phyloP scores from a whole-genome alignment of 1,140 invertebrate species.

The Drosophila funebris region DNA sequence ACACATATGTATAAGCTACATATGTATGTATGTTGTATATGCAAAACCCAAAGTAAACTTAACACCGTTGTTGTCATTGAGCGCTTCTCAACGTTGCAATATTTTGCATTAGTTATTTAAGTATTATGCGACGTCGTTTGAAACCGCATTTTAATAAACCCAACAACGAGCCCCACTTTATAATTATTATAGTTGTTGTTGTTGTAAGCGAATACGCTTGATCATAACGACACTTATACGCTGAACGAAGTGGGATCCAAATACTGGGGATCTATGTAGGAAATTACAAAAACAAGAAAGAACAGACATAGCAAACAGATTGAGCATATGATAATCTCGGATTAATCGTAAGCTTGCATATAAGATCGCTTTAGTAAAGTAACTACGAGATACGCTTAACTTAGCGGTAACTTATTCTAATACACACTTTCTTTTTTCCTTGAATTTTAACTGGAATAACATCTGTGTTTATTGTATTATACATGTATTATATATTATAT shows the following conservation, averaged over 20 bases:
- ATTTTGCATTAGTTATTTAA: slow-evolving; percentile 78
- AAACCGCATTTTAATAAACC: slow-evolving; percentile 74
- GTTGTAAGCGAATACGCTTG: slow-evolving; percentile 51
- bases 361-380: no score
- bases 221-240: slow-evolving; percentile 35
- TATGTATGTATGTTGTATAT: slow-evolving; percentile 20
- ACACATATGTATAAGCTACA: not conserved
- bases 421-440: no score
- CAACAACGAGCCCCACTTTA: slow-evolving; percentile 48
- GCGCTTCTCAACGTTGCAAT: slow-evolving; percentile 35
- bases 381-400: no score
- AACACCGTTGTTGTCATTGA: slow-evolving; percentile 68
- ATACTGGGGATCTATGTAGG: not conserved
- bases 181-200: slow-evolving; percentile 20
- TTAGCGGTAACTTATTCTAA: no score
- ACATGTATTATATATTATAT: no score
- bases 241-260: not conserved
- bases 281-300: not conserved
- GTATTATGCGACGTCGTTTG: slow-evolving; percentile 60
- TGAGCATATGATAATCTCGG: not conserved
- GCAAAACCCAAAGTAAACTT: slow-evolving; percentile 48
- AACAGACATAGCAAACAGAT: slow-evolving; percentile 6
- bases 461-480: no score
- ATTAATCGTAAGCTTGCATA: not conserved
- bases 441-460: no score